phyloP scores from a whole-genome alignment of 2,797 vertebrate species.

The Neomorphus geoffroyi region DNA sequence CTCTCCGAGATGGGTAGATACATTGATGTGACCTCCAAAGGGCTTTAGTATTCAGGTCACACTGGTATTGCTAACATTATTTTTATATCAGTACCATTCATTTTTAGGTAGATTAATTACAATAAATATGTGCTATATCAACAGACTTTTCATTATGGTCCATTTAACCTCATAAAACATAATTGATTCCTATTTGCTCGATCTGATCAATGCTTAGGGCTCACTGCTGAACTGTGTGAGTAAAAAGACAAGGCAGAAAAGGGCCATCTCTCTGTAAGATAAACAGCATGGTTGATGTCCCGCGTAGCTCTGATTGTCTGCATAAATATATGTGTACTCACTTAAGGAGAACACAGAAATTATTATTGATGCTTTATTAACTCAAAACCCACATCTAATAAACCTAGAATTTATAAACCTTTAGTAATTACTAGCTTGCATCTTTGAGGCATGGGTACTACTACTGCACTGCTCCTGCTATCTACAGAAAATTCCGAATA shows the following conservation, averaged over 20 bases:
- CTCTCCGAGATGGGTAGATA: neutral
- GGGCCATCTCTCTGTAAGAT: neutral
- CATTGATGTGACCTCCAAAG: slow-evolving; percentile 9
- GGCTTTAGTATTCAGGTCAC: slow-evolving; percentile 38
- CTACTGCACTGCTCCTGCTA: neutral
- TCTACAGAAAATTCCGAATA: neutral
- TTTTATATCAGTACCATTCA: slow-evolving; percentile 70
- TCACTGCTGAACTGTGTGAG: slow-evolving; percentile 26
- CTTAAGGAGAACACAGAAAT: neutral
- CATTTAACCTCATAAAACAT: slow-evolving; percentile 73
- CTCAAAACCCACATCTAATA: neutral
- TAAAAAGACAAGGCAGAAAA: slow-evolving; percentile 20
- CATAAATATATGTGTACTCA: neutral
- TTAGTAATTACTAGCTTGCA: neutral
- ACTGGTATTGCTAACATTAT: slow-evolving; percentile 37
- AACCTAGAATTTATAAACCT: neutral
- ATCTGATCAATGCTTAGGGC: slow-evolving; percentile 64
- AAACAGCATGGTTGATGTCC: slow-evolving; percentile 1
- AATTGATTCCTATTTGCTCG: slow-evolving; percentile 75
- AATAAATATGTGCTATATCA: slow-evolving; percentile 75
- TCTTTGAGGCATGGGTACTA: neutral
- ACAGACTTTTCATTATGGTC: slow-evolving; percentile 71
- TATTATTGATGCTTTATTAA: slow-evolving; percentile 14
- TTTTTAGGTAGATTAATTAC: slow-evolving; percentile 74
- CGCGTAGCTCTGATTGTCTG: neutral